Percentiles rank a stretch among this genome's conserved stretches.
These are phyloP conservation scores for Rhyzopertha dominica DNA, from an alignment of 1,140 invertebrate species.

Conservation along the genomic window DNA sequence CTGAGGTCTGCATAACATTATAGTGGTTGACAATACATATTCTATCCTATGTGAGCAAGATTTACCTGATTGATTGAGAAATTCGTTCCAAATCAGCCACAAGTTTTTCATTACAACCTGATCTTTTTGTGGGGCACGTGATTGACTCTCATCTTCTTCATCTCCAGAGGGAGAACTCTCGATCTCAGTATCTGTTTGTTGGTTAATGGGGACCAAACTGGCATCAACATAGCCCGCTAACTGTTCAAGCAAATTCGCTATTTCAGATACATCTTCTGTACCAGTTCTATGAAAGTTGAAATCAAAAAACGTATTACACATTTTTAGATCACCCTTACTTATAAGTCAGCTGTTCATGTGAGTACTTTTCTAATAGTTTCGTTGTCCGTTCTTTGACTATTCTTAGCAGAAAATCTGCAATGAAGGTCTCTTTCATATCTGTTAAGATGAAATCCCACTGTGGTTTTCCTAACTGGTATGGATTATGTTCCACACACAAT, in stretches of 20 bases:
- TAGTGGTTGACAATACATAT: too few species aligned
- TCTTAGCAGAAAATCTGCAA: too few species aligned
- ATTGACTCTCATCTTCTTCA: neutral
- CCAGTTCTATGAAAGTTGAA: neutral
- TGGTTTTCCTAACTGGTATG: too few species aligned
- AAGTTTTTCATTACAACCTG: neutral
- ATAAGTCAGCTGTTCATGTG: neutral
- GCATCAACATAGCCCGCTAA: slow-evolving; percentile 1
- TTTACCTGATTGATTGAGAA: neutral
- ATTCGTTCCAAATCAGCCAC: neutral
- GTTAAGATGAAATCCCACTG: too few species aligned
- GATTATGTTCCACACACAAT: too few species aligned
- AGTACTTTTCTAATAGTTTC: neutral
- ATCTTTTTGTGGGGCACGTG: neutral
- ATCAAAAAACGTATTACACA: neutral
- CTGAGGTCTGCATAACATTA: too few species aligned
- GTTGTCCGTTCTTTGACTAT: too few species aligned
- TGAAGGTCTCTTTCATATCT: too few species aligned
- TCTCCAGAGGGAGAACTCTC: neutral
- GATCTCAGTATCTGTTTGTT: neutral
- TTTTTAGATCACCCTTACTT: neutral
- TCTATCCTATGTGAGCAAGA: too few species aligned
- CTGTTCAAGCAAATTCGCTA: slow-evolving; percentile 1
- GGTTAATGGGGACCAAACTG: slow-evolving; percentile 1
- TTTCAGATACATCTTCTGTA: neutral